Conservation (phyloP, 92 coral and sea anemone genomes). For the Phymanthus crucifer region DNA sequence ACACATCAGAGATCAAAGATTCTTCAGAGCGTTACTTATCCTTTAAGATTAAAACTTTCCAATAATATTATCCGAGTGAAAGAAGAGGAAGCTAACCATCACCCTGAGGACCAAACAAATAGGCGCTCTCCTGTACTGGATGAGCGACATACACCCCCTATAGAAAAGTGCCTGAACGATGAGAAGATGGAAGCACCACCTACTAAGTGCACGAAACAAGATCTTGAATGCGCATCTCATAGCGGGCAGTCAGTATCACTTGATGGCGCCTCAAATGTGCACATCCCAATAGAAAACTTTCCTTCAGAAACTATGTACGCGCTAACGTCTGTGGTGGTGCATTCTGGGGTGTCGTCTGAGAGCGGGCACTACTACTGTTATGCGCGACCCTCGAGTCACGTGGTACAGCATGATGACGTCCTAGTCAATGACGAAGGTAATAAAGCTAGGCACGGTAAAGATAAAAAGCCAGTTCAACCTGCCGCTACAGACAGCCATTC, state of each 20-base stretch:
- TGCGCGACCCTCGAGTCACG: conserved; percentile 59
- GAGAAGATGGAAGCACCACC: conserved; percentile 34
- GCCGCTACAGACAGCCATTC: conserved; percentile 24
- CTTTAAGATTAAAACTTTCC: conserved; percentile 63
- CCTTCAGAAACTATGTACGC: conserved; percentile 61
- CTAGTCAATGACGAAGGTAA: background rate
- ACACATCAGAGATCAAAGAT: conserved; percentile 91
- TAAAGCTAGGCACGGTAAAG: conserved; percentile 9
- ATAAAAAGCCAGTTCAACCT: background rate
- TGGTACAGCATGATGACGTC: conserved; percentile 14
- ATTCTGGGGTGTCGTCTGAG: conserved; percentile 96
- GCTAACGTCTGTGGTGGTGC: conserved; percentile 88
- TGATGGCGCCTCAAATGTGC: conserved; percentile 9
- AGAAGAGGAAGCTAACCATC: background rate
- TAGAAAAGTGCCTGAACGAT: background rate
- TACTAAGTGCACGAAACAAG: conserved; percentile 38
- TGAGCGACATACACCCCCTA: background rate
- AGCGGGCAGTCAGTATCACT: background rate
- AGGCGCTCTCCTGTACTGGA: conserved; percentile 1
- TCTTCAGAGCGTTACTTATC: conserved; percentile 81
- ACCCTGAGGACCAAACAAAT: background rate
- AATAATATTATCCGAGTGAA: conserved; percentile 27
- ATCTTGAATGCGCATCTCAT: conserved; percentile 19
- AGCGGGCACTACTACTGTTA: conserved; percentile 98
- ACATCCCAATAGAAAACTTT: conserved; percentile 35